Conservation (phyloP, 2,888 invertebrate genomes). For the Osedax frankpressi region DNA sequence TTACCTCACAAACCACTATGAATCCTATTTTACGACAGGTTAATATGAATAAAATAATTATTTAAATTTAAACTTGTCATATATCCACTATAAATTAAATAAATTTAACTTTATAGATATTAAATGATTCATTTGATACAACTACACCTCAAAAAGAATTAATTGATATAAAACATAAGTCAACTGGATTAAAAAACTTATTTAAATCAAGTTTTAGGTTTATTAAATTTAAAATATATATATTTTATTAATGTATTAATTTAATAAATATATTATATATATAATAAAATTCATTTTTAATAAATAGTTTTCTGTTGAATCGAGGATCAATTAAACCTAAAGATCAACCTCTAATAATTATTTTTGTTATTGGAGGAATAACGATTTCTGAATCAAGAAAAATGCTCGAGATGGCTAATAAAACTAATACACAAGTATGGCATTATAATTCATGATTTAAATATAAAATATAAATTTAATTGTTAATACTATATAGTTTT, state of each 20-base stretch:
- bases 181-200: conserved; percentile 50
- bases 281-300: not conserved
- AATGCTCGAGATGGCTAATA: conserved; percentile 38
- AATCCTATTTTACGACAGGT: conserved; percentile 51
- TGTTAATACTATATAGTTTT: not conserved
- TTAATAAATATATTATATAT: too few relatives aligned
- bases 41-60: not conserved
- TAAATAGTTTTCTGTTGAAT: conserved; percentile 49
- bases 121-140: not conserved
- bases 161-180: conserved; percentile 53
- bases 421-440: conserved; percentile 24
- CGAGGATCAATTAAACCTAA: conserved; percentile 53
- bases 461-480: not conserved
- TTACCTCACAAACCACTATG: conserved; percentile 39
- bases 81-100: not conserved
- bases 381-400: conserved; percentile 54
- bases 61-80: not conserved
- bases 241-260: too few relatives aligned
- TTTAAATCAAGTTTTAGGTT: conserved; percentile 59
- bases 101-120: not conserved
- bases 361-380: conserved; percentile 58
- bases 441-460: not conserved
- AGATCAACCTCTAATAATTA: conserved; percentile 55
- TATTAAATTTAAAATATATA: too few relatives aligned
- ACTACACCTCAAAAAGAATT: conserved; percentile 44